Conservation (phyloP, 2,888 invertebrate genomes). For the Nemotelus pantherinus region DNA sequence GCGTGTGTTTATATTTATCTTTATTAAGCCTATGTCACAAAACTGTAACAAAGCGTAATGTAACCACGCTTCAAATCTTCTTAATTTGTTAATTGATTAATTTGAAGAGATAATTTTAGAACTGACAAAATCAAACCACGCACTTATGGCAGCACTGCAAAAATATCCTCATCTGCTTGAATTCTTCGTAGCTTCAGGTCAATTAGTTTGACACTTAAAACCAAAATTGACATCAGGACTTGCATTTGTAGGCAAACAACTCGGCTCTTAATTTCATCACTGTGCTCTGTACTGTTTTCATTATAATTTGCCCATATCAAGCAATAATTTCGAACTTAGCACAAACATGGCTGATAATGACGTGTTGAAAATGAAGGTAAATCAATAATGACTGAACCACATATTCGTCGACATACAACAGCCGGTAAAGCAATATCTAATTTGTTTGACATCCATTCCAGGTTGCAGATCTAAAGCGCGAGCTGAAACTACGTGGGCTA, state of each 20-base stretch:
- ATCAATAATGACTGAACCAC: not conserved
- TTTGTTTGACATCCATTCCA: slow-evolving; percentile 58
- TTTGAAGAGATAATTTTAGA: not conserved
- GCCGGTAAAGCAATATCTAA: not conserved
- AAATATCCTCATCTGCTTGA: not conserved
- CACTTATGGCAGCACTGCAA: not conserved
- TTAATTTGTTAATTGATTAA: no score
- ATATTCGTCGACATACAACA: not conserved
- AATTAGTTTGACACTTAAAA: slow-evolving; percentile 19
- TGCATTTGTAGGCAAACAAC: slow-evolving; percentile 17
- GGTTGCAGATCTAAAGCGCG: slow-evolving; percentile 86
- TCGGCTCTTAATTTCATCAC: slow-evolving; percentile 3
- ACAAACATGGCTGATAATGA: slow-evolving; percentile 61
- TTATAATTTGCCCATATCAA: not conserved
- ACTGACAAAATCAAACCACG: not conserved
- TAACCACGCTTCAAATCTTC: no score
- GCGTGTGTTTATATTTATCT: no score
- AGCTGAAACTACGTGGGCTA: slow-evolving; percentile 81
- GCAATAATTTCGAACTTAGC: not conserved
- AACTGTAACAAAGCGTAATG: no score
- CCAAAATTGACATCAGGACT: slow-evolving; percentile 14
- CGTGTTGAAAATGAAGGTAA: slow-evolving; percentile 64
- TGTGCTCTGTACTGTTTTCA: no score
- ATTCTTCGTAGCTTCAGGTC: not conserved
- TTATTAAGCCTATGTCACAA: no score